Conservation (phyloP, 2,888 invertebrate species). For the Syritta pipiens region DNA sequence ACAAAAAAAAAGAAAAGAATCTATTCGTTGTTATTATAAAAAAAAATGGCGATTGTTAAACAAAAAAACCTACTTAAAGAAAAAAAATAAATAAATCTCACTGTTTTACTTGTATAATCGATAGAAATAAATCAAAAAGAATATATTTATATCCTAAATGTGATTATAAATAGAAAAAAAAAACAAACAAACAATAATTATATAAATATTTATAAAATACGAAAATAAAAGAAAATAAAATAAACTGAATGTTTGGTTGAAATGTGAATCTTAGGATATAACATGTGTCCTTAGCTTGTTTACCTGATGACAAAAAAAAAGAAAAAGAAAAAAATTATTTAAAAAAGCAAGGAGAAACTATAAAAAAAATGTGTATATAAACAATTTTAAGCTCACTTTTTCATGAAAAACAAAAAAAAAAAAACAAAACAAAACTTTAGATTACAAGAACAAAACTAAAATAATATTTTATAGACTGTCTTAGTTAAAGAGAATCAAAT, state of each 20-base stretch:
- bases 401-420: slow-evolving; percentile 31
- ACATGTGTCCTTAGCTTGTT: slow-evolving; percentile 68
- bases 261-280: slow-evolving; percentile 27
- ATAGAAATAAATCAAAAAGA: slow-evolving; percentile 21
- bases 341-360: slow-evolving; percentile 5
- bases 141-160: slow-evolving; percentile 59
- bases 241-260: slow-evolving; percentile 14
- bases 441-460: slow-evolving; percentile 15
- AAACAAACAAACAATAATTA: slow-evolving; percentile 29
- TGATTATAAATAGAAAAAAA: slow-evolving; percentile 46
- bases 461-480: slow-evolving; percentile 65
- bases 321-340: slow-evolving; percentile 4
- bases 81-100: slow-evolving; percentile 36
- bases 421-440: slow-evolving; percentile 20
- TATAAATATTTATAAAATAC: slow-evolving; percentile 23
- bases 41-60: slow-evolving; percentile 47
- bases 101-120: slow-evolving; percentile 56
- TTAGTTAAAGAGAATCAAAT: slow-evolving; percentile 45
- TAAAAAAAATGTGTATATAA: slow-evolving; percentile 26
- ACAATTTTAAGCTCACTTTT: slow-evolving; percentile 48
- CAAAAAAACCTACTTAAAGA: slow-evolving; percentile 22
- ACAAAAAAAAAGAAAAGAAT: slow-evolving; percentile 11
- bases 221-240: slow-evolving; percentile 2
- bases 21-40: slow-evolving; percentile 46
- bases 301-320: slow-evolving; percentile 61